Base-by-base conservation (phyloP, 2,113 vertebrate species). In the Larimichthys crocea region DNA sequence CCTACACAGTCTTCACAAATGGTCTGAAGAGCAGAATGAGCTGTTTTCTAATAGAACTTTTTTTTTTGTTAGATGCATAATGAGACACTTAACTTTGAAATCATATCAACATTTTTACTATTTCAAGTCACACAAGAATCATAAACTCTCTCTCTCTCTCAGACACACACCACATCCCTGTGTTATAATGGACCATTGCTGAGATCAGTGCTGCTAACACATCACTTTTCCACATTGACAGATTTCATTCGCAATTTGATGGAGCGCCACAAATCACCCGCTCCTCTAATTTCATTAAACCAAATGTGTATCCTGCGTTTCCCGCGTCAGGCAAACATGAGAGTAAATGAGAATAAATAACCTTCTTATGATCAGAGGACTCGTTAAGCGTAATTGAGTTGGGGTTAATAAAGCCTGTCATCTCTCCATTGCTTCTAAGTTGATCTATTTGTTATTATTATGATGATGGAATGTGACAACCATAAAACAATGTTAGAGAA, bases 341-440 rank as follows among this genome's bases (percentile, higher is more conserved):
- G 78, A 55, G 81, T 85, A 65, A 90, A 88, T 73, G 74, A 80
- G 87, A 89, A 88, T 89, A 88, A 92, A 89, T 84, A 88, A 84
- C 87, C 87, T 80, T 65, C 83, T 81, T 73, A 66, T 74, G 87
- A 92, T 81, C 93, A 83, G 80, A 91, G 88, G 87, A 85, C 86
- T 87, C 91, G 79, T 93, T 92, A 84, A 53, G 86, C 88, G 87
- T 93, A 92, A 93, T 93, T 94, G 90, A 93, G 92, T 88, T 88
- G 91, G 90, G 90, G 86, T 93, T 93, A 89, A 93, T 92, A 91
- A 91, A 93, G 87, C 80, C 84, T 82, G 87, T 88, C 87, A 76
- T 83, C 80, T 92, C 88, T 86, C 64, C 69, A 57, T 88, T 82
- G 83, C 85, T 83, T 92, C 86, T 86, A 74, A 75, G 90, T 89